These are phyloP conservation scores for Timema podura DNA, from an alignment of 2,888 invertebrate genomes.

Conservation along the genomic window DNA sequence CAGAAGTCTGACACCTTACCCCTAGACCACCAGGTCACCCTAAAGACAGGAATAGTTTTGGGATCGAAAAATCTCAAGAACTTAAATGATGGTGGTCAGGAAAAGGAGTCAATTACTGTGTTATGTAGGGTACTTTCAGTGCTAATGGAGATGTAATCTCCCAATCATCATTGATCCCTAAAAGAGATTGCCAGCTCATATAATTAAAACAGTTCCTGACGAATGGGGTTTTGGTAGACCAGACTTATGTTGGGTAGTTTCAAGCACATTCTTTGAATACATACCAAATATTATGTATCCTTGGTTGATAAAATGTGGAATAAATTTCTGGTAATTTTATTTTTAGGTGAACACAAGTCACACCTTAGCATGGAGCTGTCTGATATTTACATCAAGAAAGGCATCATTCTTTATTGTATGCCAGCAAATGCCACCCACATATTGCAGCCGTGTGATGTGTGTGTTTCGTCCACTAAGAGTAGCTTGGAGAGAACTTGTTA, in stretches of 20 bases:
- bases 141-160: constrained; percentile 40
- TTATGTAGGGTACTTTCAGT: constrained; percentile 44
- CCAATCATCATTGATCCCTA: constrained; percentile 43
- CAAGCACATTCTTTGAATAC: constrained; percentile 1
- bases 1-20: too few species aligned
- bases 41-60: too few species aligned
- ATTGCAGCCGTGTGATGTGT: constrained; percentile 9
- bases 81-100: constrained; percentile 17
- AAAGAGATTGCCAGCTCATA: constrained; percentile 38
- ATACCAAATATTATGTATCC: constrained; percentile 8
- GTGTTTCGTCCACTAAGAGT: not conserved
- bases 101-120: constrained; percentile 41
- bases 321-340: constrained; percentile 7
- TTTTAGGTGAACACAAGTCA: constrained; percentile 7
- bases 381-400: not conserved
- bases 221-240: constrained; percentile 6
- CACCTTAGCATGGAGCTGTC: not conserved
- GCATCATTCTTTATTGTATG: not conserved
- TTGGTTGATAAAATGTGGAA: not conserved
- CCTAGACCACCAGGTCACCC: too few species aligned
- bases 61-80: constrained; percentile 20
- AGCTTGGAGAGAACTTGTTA: constrained; percentile 3
- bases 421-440: constrained; percentile 3
- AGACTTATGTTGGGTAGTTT: constrained; percentile 2
- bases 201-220: constrained; percentile 9